These are phyloP conservation scores for Thumatha senex DNA, from an alignment of 2,888 invertebrate species.

Conservation along the genomic window DNA sequence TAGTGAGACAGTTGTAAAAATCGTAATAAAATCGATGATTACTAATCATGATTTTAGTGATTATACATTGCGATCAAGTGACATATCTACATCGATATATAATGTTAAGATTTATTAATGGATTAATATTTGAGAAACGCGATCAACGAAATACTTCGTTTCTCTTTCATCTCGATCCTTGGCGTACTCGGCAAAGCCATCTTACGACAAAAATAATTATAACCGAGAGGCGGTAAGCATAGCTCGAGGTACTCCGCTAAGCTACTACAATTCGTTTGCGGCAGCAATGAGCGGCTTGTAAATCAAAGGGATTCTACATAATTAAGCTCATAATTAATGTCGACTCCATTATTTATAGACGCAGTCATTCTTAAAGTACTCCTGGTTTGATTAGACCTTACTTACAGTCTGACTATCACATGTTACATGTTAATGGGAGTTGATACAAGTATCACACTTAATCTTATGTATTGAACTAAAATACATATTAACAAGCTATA, in stretches of 20 bases:
- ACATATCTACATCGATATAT: too few species aligned
- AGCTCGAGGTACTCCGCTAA: conserved; percentile 73
- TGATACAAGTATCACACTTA: conserved; percentile 54
- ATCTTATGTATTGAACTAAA: conserved; percentile 32
- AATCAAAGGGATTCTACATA: conserved; percentile 83
- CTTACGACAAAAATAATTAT: conserved; percentile 79
- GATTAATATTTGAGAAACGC: conserved; percentile 68
- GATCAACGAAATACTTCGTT: conserved; percentile 70
- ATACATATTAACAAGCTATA: too few species aligned
- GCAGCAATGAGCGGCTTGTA: conserved; percentile 79
- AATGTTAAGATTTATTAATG: conserved; percentile 34
- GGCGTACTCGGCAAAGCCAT: conserved; percentile 51
- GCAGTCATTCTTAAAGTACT: conserved; percentile 79
- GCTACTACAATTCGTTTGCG: conserved; percentile 81
- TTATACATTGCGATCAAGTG: too few species aligned
- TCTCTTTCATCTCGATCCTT: conserved; percentile 75
- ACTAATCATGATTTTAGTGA: too few species aligned
- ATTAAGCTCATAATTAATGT: conserved; percentile 83
- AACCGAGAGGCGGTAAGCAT: conserved; percentile 61
- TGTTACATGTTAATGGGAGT: conserved; percentile 67
- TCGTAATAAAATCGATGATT: too few species aligned
- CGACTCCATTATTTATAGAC: conserved; percentile 79
- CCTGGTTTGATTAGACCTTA: conserved; percentile 71
- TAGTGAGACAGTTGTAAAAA: too few species aligned
- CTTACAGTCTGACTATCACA: conserved; percentile 73